These are phyloP conservation scores for Rhombomys opimus DNA, from an alignment of 2,113 vertebrate species.

Conservation along the genomic window DNA sequence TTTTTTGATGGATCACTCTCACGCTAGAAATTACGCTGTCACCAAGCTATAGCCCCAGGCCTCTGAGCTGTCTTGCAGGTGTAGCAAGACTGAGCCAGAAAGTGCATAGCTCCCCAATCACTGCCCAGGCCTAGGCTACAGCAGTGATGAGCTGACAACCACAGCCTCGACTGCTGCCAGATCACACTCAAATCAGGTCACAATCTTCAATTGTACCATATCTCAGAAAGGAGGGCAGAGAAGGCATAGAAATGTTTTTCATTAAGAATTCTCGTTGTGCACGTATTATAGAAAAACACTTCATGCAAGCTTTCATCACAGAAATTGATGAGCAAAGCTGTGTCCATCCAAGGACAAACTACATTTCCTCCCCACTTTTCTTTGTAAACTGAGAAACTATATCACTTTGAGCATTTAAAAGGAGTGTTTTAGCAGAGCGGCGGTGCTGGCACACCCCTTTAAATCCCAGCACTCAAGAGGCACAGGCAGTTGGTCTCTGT, in stretches of 20 bases:
- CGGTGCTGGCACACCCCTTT: not conserved
- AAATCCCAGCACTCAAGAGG: not conserved
- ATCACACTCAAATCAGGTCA: not conserved
- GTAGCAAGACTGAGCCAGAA: not conserved
- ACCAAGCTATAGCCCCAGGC: not conserved
- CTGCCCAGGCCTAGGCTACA: not conserved
- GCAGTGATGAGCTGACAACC: not conserved
- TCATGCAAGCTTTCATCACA: conserved; percentile 11
- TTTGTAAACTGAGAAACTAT: conserved; percentile 30
- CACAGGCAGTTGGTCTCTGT: not conserved
- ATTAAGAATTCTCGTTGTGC: not conserved
- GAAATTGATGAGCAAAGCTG: not conserved
- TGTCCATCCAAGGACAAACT: not conserved
- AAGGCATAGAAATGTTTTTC: not conserved
- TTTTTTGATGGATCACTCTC: not conserved
- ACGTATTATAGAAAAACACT: conserved; percentile 13
- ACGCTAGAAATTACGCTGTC: not conserved
- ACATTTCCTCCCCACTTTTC: conserved; percentile 6
- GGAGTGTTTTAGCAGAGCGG: not conserved
- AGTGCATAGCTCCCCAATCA: not conserved
- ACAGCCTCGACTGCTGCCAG: not conserved
- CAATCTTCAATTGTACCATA: not conserved
- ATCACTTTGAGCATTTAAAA: conserved; percentile 26
- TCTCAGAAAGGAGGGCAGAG: not conserved
- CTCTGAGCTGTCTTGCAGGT: not conserved